Percentiles rank a stretch among this genome's conserved stretches.
Conservation (phyloP, 1,140 invertebrate species). For the Onthophagus taurus region DNA sequence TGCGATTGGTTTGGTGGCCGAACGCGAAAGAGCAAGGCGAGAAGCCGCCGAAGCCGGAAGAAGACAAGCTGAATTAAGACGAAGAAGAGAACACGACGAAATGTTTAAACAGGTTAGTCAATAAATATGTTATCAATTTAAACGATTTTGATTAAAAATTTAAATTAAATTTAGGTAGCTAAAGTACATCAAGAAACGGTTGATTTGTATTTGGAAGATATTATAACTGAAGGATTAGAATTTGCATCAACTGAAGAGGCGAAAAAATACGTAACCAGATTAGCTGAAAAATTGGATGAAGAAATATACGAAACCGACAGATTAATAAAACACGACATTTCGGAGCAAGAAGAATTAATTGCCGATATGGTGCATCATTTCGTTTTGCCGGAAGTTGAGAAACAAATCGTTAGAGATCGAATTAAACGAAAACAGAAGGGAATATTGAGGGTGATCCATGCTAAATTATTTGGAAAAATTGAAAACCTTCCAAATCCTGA, state of each 20-base stretch:
- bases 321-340: slow-evolving; percentile 14
- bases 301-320: slow-evolving; percentile 30
- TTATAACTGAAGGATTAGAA: slow-evolving; percentile 51
- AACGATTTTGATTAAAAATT: background rate
- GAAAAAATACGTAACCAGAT: slow-evolving; percentile 40
- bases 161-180: slow-evolving; percentile 14
- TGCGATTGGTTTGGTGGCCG: slow-evolving; percentile 56
- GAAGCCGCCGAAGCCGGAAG: slow-evolving; percentile 63
- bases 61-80: slow-evolving; percentile 55
- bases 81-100: slow-evolving; percentile 61
- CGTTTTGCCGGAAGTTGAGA: slow-evolving; percentile 50
- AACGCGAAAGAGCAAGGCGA: slow-evolving; percentile 53
- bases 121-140: background rate
- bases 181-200: slow-evolving; percentile 49
- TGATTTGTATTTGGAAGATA: slow-evolving; percentile 53
- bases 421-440: slow-evolving; percentile 29
- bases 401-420: slow-evolving; percentile 32
- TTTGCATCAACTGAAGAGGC: slow-evolving; percentile 47
- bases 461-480: slow-evolving; percentile 26
- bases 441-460: slow-evolving; percentile 27
- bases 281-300: slow-evolving; percentile 52
- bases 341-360: slow-evolving; percentile 48
- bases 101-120: slow-evolving; percentile 58
- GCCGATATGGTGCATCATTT: slow-evolving; percentile 53
- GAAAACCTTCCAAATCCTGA: slow-evolving; percentile 24